Base-by-base conservation (phyloP, 2,888 invertebrate species). In the Diachrysia chrysitis region DNA sequence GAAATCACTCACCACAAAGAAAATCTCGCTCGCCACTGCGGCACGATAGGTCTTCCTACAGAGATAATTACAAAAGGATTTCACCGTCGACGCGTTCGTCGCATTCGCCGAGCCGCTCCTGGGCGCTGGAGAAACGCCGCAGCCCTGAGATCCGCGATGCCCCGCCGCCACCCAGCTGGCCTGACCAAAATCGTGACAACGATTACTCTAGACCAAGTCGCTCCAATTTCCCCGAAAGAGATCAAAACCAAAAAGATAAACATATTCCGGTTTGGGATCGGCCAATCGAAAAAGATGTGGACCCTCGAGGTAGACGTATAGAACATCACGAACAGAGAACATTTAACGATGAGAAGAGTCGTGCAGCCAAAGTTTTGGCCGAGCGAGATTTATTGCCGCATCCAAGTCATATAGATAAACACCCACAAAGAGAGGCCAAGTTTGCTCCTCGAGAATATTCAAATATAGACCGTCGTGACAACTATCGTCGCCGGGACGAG, bases 161-260 rank as follows among this genome's bases (percentile, higher is more conserved):
- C 0, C 94, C 94, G 0, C 94, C 93, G 0, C 93, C 94, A 0
- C 94, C 94, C 0, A 56, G 80, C 2, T 94, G 94, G 94, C 93
- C 94, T 0, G 92, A 89, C 16, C 90, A 87, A 62, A 83, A 78
- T 10, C 81, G 72, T 7, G 74, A 81, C 16, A 81, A 78, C 66
- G 83, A 75, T 21, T 78, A 62, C 67, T n/a, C 60, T 12, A 69
- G 81, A 58, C 37, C 56, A 12, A 58, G 23, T n/a, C 82, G 83
- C 23, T 65, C 81, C 2, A 75, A 74, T 21, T 81, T 85, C 68
- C 63, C 82, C 1, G 85, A 83, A 46, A 84, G 85, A 71, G 63
- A 73, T 56, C 79, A 75, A 58, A 37, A 29, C 7, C 71, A 71
- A 66, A 80, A 71, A 54, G 54, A 55, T 54, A 78, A 73, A 71